phyloP scores from a whole-genome alignment of 2,113 vertebrate genomes.

The Hippoglossus stenolepis region DNA sequence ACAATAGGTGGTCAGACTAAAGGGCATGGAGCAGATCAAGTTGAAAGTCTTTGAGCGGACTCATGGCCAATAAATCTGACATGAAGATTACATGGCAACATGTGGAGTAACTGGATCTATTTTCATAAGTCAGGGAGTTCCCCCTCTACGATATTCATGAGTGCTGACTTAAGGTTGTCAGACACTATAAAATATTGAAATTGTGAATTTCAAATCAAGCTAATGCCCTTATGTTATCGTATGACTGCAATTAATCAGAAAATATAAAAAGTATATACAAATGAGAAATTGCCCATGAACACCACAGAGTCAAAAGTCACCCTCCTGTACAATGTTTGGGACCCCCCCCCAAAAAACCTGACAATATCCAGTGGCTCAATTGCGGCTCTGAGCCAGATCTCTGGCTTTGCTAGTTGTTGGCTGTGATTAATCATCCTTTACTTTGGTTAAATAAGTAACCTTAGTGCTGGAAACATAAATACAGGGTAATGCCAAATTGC shows the following conservation, averaged over 20 bases:
- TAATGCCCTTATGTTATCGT: not conserved
- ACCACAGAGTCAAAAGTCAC: not conserved
- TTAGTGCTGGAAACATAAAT: not conserved
- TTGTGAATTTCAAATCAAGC: not conserved
- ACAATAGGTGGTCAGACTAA: conserved; percentile 64
- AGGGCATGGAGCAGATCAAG: conserved; percentile 58
- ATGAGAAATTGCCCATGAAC: not conserved
- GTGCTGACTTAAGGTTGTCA: not conserved
- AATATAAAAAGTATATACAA: not conserved
- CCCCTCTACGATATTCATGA: not conserved
- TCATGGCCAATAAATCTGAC: conserved; percentile 46
- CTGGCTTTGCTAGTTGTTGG: not conserved
- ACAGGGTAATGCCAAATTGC: conserved; percentile 2
- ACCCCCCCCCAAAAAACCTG: not conserved
- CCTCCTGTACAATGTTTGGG: too few species aligned
- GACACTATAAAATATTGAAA: not conserved
- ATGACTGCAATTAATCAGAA: not conserved
- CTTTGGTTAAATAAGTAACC: not conserved
- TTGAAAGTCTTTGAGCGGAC: conserved; percentile 58
- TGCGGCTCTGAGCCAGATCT: conserved; percentile 2
- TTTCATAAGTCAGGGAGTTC: conserved; percentile 37
- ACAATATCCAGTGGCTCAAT: not conserved
- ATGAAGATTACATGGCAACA: conserved; percentile 33
- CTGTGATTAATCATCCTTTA: conserved; percentile 4
- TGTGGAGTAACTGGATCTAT: conserved; percentile 43